phyloP scores from a whole-genome alignment of 2,113 vertebrate genomes.

The Delphinus delphis region DNA sequence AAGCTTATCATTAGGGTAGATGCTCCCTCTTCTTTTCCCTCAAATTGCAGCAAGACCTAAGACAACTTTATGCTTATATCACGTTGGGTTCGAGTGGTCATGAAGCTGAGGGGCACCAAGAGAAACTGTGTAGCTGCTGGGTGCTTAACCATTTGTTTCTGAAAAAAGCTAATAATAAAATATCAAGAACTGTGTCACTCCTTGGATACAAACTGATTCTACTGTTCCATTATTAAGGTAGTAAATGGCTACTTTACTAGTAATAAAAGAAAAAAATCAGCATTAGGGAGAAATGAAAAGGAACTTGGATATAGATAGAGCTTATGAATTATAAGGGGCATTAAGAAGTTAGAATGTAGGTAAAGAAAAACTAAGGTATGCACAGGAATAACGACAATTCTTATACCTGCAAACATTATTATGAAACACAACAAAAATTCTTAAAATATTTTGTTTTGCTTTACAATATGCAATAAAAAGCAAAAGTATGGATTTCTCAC shows the following conservation, averaged over 20 bases:
- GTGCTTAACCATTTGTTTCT: neutral
- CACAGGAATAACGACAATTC: neutral
- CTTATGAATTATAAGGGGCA: neutral
- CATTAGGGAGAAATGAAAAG: neutral
- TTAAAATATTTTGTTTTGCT: slow-evolving; percentile 16
- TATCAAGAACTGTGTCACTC: neutral
- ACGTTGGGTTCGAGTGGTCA: neutral
- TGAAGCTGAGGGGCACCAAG: neutral
- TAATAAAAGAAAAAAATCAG: neutral
- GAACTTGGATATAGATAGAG: neutral
- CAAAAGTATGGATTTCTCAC: slow-evolving; percentile 80
- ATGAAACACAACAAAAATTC: slow-evolving; percentile 25
- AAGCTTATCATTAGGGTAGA: neutral
- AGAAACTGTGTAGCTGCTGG: neutral
- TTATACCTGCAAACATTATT: slow-evolving; percentile 44
- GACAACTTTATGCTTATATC: neutral
- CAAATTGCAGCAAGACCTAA: neutral
- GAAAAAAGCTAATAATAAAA: slow-evolving; percentile 15
- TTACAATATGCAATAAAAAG: slow-evolving; percentile 61
- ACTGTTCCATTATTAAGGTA: neutral
- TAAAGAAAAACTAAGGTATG: neutral
- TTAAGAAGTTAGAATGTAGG: neutral
- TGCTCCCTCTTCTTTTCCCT: neutral
- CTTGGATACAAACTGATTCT: neutral
- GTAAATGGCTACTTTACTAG: neutral